Evolutionary conservation across 2,888 invertebrate species (phyloP).

Genomic region (Eristalis tenax): DNA sequence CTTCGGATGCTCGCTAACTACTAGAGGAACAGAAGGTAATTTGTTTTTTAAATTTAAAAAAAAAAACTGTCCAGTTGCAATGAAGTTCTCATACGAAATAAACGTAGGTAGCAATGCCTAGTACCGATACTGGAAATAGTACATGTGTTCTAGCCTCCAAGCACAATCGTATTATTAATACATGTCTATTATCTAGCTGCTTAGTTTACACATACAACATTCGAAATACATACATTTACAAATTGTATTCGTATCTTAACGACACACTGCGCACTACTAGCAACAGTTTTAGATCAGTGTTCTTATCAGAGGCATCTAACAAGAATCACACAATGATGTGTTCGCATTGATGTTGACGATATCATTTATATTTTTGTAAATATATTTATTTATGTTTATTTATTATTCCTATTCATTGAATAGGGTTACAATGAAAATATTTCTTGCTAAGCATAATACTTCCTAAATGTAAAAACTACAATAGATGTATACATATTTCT

Average conservation of each 20-base stretch:
- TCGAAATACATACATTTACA: constrained; percentile 62
- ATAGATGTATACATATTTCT: not conserved
- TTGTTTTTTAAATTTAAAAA: constrained; percentile 40
- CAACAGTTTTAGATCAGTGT: not conserved
- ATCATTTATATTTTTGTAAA: not conserved
- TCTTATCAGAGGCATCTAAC: constrained; percentile 54
- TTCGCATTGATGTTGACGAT: not conserved
- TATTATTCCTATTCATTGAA: constrained; percentile 19
- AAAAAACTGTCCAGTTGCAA: constrained; percentile 38
- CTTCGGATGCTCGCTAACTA: constrained; percentile 30
- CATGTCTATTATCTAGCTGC: constrained; percentile 43
- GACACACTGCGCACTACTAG: not conserved
- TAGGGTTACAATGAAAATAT: not conserved
- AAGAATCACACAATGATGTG: not conserved
- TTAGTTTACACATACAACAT: constrained; percentile 33
- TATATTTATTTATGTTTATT: constrained; percentile 12
- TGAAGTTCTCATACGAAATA: constrained; percentile 33
- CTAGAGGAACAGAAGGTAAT: constrained; percentile 25
- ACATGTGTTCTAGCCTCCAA: constrained; percentile 60
- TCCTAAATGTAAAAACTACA: constrained; percentile 25
- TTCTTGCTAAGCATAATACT: not conserved
- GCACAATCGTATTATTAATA: constrained; percentile 57
- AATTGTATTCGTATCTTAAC: constrained; percentile 48
- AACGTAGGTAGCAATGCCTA: constrained; percentile 38
- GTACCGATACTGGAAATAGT: constrained; percentile 7